Base-by-base conservation (phyloP, 2,888 invertebrate genomes). In the Acronicta psi region DNA sequence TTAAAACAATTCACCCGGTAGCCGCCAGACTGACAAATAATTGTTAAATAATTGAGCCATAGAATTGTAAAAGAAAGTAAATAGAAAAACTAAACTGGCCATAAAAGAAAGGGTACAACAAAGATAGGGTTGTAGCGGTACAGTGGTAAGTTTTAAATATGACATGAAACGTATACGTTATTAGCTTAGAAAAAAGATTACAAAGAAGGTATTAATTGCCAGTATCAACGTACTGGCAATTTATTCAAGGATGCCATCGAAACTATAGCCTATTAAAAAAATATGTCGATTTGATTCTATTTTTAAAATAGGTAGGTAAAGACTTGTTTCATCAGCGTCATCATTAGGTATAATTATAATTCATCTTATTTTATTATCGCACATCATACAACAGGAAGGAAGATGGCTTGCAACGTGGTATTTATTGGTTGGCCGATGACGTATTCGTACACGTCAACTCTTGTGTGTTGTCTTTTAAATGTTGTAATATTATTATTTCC, bases 41-140 rank as follows among this genome's bases (percentile, higher is more conserved):
- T 59, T 41, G 67, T 54, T 44, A 46, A 63, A 47, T 68, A 68
- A 68, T 68, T 63, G 59, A 23, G 49, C 59, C 52, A 69, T 69
- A 55, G 54, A 68, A 52, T 49, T 37, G 20, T 49, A 40, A 37
- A 40, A 67, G 60, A 55, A 52, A 52, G 17, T 34, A 16, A 37
- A 38, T 36, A 52, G 11, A 52, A 37, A 3, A 40, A 43, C 41
- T 47, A 46, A 56, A 43, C 25, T n/a, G 44, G 53, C 44, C 34
- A 37, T 63, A 69, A 69, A 69, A 44, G 55, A 69, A 50, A 63
- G 49, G 60, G 36, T 54, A 18, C 0, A 36, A 18, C 14, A 9
- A 14, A 42, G 44, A 53, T 0, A 38, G 37, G 55, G 53, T 51
- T 53, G 8, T 16, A 47, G 0, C 38, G 10, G 16, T 1, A 6